Conservation (phyloP, 2,113 vertebrate genomes). For the Enhydra lutris region DNA sequence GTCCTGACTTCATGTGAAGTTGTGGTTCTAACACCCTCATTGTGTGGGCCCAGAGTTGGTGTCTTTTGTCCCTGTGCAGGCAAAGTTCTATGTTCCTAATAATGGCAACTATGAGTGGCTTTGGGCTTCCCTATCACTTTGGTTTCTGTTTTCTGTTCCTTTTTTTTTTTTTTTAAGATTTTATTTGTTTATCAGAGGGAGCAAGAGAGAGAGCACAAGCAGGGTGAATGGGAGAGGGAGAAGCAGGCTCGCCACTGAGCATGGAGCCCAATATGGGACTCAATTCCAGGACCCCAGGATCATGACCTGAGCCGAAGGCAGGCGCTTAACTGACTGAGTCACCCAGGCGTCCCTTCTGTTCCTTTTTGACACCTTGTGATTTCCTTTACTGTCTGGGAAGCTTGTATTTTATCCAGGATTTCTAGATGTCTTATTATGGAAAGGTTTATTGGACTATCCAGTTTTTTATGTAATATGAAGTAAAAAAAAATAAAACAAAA, state of each 20-base stretch:
- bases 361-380: background rate
- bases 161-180: background rate
- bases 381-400: slow-evolving; percentile 31
- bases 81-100: background rate
- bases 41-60: background rate
- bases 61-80: background rate
- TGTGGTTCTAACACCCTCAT: background rate
- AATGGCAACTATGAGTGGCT: background rate
- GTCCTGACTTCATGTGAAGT: background rate
- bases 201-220: background rate
- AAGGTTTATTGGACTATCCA: background rate
- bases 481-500: background rate
- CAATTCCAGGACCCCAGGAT: background rate
- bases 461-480: slow-evolving; percentile 3
- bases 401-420: slow-evolving; percentile 23
- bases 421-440: slow-evolving; percentile 10
- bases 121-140: background rate
- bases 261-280: background rate
- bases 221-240: background rate
- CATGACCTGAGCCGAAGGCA: background rate
- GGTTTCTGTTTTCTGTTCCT: slow-evolving; percentile 10
- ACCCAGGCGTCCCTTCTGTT: background rate
- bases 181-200: background rate
- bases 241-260: background rate
- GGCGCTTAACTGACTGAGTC: background rate